phyloP scores from a whole-genome alignment of 2,113 vertebrate species.

The Xenopus laevis region DNA sequence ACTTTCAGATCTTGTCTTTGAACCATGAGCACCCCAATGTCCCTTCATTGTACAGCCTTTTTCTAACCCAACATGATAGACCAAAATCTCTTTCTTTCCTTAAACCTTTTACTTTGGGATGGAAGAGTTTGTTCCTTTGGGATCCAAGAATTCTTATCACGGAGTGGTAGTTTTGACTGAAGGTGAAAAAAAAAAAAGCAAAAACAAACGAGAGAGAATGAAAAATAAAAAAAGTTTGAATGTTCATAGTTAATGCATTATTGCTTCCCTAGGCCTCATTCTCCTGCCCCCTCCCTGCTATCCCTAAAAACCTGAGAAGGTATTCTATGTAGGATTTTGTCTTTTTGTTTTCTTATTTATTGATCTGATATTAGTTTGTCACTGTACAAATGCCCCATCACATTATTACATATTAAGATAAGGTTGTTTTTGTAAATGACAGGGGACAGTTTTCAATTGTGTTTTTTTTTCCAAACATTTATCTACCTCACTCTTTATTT shows the following conservation, averaged over 20 bases:
- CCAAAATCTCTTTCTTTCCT: not conserved
- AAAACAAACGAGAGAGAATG: not conserved
- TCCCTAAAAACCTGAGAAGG: constrained; percentile 57
- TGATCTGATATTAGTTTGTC: constrained; percentile 70
- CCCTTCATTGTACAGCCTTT: not conserved
- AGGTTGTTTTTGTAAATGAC: constrained; percentile 58
- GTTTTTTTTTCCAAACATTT: constrained; percentile 67
- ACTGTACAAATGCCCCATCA: constrained; percentile 71
- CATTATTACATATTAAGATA: constrained; percentile 65
- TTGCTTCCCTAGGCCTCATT: constrained; percentile 48
- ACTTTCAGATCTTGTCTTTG: not conserved
- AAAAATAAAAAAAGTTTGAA: constrained; percentile 8
- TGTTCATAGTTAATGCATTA: constrained; percentile 54
- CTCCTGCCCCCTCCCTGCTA: constrained; percentile 51
- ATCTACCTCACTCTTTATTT: constrained; percentile 83
- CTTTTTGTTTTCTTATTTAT: constrained; percentile 62
- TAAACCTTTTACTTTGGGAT: constrained; percentile 56
- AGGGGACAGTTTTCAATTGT: constrained; percentile 65
- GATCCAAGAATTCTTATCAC: constrained; percentile 49
- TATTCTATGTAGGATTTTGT: constrained; percentile 65
- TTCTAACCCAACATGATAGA: not conserved
- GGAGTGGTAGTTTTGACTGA: constrained; percentile 63
- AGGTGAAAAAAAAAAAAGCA: constrained; percentile 45
- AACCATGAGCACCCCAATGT: too few species aligned
- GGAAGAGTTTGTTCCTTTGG: constrained; percentile 49